Percentiles rank a stretch among this genome's conserved stretches.
These are phyloP conservation scores for Spatula clypeata DNA, from an alignment of 2,797 vertebrate species.

Conservation along the genomic window DNA sequence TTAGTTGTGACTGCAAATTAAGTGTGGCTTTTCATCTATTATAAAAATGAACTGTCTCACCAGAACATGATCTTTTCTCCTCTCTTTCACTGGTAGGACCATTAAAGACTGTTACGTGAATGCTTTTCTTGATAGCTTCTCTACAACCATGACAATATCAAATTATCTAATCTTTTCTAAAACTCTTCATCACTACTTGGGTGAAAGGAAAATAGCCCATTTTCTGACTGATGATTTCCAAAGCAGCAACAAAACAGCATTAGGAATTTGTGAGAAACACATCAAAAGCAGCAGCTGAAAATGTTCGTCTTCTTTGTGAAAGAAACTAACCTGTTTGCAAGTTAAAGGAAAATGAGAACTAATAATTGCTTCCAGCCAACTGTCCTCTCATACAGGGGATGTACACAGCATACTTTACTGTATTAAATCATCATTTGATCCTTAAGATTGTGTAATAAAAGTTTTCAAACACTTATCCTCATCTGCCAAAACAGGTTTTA, in stretches of 20 bases:
- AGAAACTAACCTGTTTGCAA: neutral
- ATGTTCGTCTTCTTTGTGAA: neutral
- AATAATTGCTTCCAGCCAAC: slow-evolving; percentile 34
- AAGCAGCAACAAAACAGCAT: neutral
- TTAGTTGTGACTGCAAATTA: neutral
- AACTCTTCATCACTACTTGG: neutral
- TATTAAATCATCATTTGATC: slow-evolving; percentile 72
- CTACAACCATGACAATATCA: neutral
- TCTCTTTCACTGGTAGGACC: neutral
- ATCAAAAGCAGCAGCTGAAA: slow-evolving; percentile 32
- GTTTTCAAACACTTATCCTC: slow-evolving; percentile 51
- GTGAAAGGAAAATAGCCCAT: neutral
- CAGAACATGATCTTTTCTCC: neutral
- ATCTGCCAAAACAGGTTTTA: slow-evolving; percentile 72
- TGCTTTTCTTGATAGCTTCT: neutral
- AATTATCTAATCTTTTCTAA: neutral
- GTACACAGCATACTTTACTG: slow-evolving; percentile 31
- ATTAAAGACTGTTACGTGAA: neutral
- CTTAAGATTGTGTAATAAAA: slow-evolving; percentile 54
- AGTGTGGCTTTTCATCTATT: neutral
- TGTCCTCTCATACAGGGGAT: slow-evolving; percentile 4
- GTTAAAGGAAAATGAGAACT: neutral
- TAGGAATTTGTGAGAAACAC: neutral
- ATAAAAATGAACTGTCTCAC: neutral
- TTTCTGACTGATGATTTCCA: neutral